Base-by-base conservation (phyloP, 2,888 invertebrate species). In the Lepidocyrtoides sp. region DNA sequence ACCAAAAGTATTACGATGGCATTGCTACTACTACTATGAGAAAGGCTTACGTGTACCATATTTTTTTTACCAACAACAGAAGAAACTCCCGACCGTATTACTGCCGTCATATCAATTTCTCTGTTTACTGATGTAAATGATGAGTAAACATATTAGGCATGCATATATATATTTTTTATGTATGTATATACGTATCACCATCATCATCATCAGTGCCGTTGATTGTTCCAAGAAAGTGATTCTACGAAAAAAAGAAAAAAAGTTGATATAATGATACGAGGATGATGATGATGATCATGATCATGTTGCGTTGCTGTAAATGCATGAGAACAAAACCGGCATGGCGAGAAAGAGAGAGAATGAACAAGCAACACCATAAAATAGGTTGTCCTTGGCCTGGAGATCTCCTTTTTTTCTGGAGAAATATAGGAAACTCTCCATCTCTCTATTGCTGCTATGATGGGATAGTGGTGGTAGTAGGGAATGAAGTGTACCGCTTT, bases 371-470 rank as follows among this genome's bases (percentile, higher is more conserved):
- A 57, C 54, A 51, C 79, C 54, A 79, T 79, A 79, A 79, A 79
- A 54, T 54, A 36, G 72, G 32, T 23, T 88, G 89, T 84, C 89
- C 89, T 90, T 90, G 89, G 89, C 89, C 89, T 77, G 89, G 84
- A 90, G 89, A 90, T 90, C 89, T 84, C 75, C 66, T 85, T 75
- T 90, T n/a, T n/a, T 90, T 75, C 83, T 57, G 23, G 66, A 63
- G 77, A 60, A 75, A 36, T 17, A 54, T 20, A 32, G 77, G 57
- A 57, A 36, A 32, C 51, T 57, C 81, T 57, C 57, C 36, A 36
- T 48, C 20, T 2, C 63, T 36, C 41, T 41, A 17, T 41, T 20
- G 41, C 41, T n/a, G 20, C 69, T n/a, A n/a, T n/a, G n/a, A n/a
- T n/a, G n/a, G n/a, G n/a, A n/a, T n/a, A n/a, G n/a, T n/a, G 44